Percentiles rank a stretch among this genome's conserved stretches.
Evolutionary conservation across 2,797 vertebrate genomes (phyloP).

Genomic region (Chrosomus eos): DNA sequence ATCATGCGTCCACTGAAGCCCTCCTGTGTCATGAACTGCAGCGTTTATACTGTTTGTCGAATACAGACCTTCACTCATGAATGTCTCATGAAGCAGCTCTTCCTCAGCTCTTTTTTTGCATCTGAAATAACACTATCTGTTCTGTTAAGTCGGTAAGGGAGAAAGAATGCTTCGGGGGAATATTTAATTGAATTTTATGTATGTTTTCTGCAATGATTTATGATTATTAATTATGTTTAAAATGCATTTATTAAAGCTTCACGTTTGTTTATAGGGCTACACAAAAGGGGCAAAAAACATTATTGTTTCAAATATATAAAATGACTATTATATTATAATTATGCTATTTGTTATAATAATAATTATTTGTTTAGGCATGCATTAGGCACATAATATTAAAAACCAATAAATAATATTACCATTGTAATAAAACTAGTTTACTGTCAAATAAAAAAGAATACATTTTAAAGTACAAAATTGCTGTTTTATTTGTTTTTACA

Average conservation of each 20-base stretch:
- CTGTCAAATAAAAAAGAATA: too few species aligned
- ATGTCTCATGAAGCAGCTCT: slow-evolving; percentile 7
- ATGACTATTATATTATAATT: too few species aligned
- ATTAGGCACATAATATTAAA: too few species aligned
- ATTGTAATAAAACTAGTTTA: background rate
- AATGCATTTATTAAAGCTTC: background rate
- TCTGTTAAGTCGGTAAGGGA: background rate
- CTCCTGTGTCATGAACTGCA: background rate
- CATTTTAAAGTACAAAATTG: too few species aligned
- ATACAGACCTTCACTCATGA: background rate
- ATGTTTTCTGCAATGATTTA: background rate
- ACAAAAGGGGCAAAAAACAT: background rate
- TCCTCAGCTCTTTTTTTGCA: background rate
- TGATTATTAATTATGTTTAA: background rate
- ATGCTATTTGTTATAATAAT: too few species aligned
- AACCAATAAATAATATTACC: background rate
- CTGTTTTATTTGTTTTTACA: background rate
- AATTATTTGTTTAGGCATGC: too few species aligned
- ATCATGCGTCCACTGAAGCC: background rate
- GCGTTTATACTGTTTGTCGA: background rate
- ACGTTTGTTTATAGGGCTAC: background rate
- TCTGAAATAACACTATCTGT: background rate
- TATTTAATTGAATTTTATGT: too few species aligned
- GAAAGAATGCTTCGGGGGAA: background rate
- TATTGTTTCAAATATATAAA: too few species aligned